A percentile compares a stretch with the other conserved stretches of the same genome.
phyloP scores from a whole-genome alignment of 37 sponge, comb jelly and placozoan genomes.

The Dysidea cf. avara region DNA sequence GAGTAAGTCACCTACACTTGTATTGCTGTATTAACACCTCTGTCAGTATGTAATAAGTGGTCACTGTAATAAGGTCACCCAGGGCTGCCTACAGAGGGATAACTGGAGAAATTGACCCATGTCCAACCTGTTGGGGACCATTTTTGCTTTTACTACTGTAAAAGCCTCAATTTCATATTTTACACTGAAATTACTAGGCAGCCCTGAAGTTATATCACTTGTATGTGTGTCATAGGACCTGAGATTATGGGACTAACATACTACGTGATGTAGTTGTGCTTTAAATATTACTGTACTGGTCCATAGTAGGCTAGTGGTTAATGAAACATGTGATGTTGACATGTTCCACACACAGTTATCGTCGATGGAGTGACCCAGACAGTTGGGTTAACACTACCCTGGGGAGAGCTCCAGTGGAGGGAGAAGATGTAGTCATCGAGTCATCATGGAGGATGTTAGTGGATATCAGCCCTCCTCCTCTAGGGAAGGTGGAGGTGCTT shows the following conservation, averaged over 20 bases:
- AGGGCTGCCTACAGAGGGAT: too few relatives aligned
- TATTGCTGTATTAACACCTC: too few relatives aligned
- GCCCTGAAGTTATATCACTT: too few relatives aligned
- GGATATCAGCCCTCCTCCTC: slow-evolving; percentile 62
- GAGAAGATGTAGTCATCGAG: slow-evolving; percentile 68
- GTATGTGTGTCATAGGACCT: too few relatives aligned
- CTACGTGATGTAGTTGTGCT: slow-evolving; percentile 9
- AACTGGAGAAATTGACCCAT: too few relatives aligned
- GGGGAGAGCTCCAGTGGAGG: slow-evolving; percentile 38
- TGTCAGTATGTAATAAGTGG: background rate
- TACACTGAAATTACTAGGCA: too few relatives aligned
- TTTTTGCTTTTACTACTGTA: too few relatives aligned
- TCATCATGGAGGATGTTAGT: slow-evolving; percentile 71
- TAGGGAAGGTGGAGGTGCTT: slow-evolving; percentile 44
- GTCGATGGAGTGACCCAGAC: slow-evolving; percentile 68
- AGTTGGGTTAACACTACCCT: slow-evolving; percentile 47
- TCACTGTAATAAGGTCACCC: too few relatives aligned
- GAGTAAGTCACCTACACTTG: background rate
- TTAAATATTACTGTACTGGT: background rate
- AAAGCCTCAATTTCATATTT: too few relatives aligned
- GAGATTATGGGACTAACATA: too few relatives aligned
- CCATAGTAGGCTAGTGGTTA: too few relatives aligned
- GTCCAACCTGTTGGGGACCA: too few relatives aligned
- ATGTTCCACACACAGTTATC: slow-evolving; percentile 11
- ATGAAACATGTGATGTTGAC: background rate